These are phyloP conservation scores for Gnathonemus longibarbis DNA, from an alignment of 2,113 vertebrate genomes.

Conservation along the genomic window DNA sequence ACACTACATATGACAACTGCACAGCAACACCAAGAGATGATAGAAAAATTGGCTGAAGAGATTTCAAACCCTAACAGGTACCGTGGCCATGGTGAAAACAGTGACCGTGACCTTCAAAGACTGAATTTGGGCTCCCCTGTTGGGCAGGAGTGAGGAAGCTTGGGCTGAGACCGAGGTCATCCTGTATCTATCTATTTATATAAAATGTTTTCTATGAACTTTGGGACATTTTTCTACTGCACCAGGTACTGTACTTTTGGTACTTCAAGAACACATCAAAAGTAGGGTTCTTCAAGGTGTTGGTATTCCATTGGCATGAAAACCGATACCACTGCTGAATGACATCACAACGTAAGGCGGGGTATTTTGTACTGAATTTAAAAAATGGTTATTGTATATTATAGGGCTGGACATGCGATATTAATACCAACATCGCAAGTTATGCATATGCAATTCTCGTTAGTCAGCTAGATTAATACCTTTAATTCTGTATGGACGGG, in stretches of 20 bases:
- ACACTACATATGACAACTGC: background rate
- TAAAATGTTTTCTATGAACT: background rate
- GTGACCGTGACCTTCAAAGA: background rate
- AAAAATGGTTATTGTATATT: background rate
- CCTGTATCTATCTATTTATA: background rate
- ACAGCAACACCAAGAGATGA: background rate
- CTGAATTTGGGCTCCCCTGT: background rate
- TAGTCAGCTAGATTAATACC: background rate
- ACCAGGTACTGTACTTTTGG: background rate
- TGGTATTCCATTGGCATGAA: background rate
- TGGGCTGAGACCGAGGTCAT: background rate
- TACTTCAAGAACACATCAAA: background rate
- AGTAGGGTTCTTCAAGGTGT: background rate
- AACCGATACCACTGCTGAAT: background rate
- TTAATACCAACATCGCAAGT: background rate
- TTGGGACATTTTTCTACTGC: background rate
- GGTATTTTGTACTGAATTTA: background rate
- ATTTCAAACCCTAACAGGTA: background rate
- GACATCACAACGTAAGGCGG: background rate
- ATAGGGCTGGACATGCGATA: background rate
- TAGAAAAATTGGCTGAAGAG: background rate
- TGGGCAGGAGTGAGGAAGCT: background rate
- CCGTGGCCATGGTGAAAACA: background rate
- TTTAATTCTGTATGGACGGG: background rate
- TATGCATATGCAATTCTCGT: background rate